These are phyloP conservation scores for Thaumatotibia leucotreta DNA, from an alignment of 1,140 invertebrate species.

Conservation along the genomic window DNA sequence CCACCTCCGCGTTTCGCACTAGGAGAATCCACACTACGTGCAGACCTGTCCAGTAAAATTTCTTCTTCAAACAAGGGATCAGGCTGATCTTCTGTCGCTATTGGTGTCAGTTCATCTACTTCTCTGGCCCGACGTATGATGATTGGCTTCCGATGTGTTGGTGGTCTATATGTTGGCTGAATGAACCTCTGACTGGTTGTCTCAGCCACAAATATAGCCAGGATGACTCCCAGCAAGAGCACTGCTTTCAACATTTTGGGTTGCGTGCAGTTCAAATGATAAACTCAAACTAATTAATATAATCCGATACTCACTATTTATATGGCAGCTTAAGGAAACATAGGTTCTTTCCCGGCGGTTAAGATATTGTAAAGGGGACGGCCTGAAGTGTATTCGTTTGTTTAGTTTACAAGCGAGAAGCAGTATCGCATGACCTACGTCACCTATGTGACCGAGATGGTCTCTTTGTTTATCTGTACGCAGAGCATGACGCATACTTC, in stretches of 20 bases:
- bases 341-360: not conserved
- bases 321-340: conserved; percentile 7
- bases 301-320: not conserved
- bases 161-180: conserved; percentile 10
- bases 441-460: not conserved
- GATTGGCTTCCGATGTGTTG: conserved; percentile 20
- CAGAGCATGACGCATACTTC: not conserved
- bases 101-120: conserved; percentile 17
- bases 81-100: not conserved
- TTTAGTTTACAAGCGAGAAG: not conserved
- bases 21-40: conserved; percentile 17
- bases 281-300: not conserved
- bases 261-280: not conserved
- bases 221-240: not conserved
- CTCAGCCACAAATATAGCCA: conserved; percentile 4
- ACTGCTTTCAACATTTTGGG: conserved; percentile 3
- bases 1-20: conserved; percentile 18
- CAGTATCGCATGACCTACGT: not conserved
- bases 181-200: not conserved
- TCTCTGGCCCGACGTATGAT: conserved; percentile 30
- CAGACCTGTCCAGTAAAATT: not conserved
- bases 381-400: not conserved
- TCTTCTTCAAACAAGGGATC: not conserved
- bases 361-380: not conserved
- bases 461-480: not conserved